These are phyloP conservation scores for Trinectes maculatus DNA, from an alignment of 2,113 vertebrate species.

Conservation along the genomic window DNA sequence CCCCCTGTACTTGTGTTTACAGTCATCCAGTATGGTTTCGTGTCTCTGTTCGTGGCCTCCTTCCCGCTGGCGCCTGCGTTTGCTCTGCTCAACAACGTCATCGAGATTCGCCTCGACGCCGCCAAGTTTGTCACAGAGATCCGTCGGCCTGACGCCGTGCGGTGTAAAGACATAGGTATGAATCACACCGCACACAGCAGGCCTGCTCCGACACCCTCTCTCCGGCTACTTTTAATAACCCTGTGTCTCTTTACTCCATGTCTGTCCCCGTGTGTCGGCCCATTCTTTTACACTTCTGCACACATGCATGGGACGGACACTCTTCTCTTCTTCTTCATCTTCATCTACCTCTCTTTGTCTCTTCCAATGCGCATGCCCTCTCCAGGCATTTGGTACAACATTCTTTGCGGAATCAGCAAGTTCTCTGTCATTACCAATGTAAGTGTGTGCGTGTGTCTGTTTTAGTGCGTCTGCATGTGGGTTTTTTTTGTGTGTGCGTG, in stretches of 20 bases:
- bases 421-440: slow-evolving; percentile 99
- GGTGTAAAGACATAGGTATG: slow-evolving; percentile 96
- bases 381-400: slow-evolving; percentile 98
- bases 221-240: slow-evolving; percentile 39
- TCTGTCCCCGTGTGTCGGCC: slow-evolving; percentile 8
- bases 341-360: slow-evolving; percentile 40
- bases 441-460: slow-evolving; percentile 78
- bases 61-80: slow-evolving; percentile 96
- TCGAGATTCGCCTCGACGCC: slow-evolving; percentile 95
- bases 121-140: slow-evolving; percentile 95
- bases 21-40: slow-evolving; percentile 98
- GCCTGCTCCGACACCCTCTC: slow-evolving; percentile 18
- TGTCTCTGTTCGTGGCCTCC: slow-evolving; percentile 97
- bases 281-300: slow-evolving; percentile 8
- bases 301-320: slow-evolving; percentile 1
- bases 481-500: background rate
- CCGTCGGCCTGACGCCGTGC: slow-evolving; percentile 90
- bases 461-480: background rate
- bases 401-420: slow-evolving; percentile 95
- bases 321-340: no score
- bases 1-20: slow-evolving; percentile 44
- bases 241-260: slow-evolving; percentile 34
- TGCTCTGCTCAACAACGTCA: slow-evolving; percentile 96
- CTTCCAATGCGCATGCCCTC: slow-evolving; percentile 47
- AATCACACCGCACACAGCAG: background rate